phyloP scores from a whole-genome alignment of 2,888 invertebrate genomes.

The Bhutanitis thaidina region DNA sequence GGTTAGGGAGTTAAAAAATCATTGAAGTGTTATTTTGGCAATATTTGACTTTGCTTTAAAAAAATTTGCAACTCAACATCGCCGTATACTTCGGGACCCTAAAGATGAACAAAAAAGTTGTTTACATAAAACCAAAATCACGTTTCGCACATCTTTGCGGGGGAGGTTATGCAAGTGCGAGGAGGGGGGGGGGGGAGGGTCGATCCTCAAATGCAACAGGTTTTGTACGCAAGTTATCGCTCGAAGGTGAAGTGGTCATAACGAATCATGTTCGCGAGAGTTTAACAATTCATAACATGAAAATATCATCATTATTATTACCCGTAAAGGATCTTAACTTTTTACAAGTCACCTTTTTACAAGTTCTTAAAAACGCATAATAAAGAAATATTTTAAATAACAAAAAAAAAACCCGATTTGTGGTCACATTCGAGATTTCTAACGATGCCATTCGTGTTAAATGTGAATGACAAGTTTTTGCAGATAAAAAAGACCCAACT shows the following conservation, averaged over 20 bases:
- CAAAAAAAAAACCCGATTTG: too few species aligned
- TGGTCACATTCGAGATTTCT: too few species aligned
- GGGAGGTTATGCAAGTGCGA: background rate
- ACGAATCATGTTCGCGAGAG: background rate
- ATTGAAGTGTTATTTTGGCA: too few species aligned
- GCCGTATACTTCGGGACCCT: too few species aligned
- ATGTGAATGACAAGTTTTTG: too few species aligned
- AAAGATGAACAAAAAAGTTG: background rate
- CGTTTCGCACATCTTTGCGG: background rate
- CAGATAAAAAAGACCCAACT: too few species aligned
- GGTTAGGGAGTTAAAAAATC: too few species aligned
- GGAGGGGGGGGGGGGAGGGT: background rate
- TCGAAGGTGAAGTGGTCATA: conserved; percentile 2
- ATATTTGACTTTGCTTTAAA: background rate
- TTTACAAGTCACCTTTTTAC: too few species aligned
- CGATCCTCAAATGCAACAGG: conserved; percentile 3
- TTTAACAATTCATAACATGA: background rate
- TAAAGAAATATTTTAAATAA: too few species aligned
- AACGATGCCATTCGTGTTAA: too few species aligned
- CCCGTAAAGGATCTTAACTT: too few species aligned
- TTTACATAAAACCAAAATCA: background rate
- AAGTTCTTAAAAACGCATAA: too few species aligned
- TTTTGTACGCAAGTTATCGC: background rate
- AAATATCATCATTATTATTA: background rate
- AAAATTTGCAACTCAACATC: background rate